Conservation (phyloP, 2,113 vertebrate species). For the Gambusia affinis region DNA sequence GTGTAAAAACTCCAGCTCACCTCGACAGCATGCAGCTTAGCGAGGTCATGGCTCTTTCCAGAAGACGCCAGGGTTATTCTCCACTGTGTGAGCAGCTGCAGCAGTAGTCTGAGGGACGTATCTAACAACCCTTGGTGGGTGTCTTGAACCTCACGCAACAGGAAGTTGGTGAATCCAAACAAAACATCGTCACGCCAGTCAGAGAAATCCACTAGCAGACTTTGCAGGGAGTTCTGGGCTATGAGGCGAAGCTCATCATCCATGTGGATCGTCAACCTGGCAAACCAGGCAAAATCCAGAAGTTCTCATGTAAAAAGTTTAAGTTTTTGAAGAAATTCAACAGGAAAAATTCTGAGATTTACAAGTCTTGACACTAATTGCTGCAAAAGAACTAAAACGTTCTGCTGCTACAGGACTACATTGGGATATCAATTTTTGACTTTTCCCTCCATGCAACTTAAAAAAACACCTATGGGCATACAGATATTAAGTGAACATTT, state of each 20-base stretch:
- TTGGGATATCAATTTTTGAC: too few relatives aligned
- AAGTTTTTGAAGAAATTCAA: not conserved
- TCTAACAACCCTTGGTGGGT: conserved; percentile 92
- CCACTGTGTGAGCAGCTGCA: conserved; percentile 96
- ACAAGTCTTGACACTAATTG: not conserved
- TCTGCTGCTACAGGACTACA: not conserved
- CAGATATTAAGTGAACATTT: too few relatives aligned
- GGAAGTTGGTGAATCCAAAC: conserved; percentile 93
- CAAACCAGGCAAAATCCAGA: not conserved
- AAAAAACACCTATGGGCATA: too few relatives aligned
- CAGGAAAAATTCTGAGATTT: too few relatives aligned
- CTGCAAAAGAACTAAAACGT: not conserved
- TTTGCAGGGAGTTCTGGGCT: conserved; percentile 96
- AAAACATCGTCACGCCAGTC: conserved; percentile 97
- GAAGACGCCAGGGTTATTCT: conserved; percentile 88
- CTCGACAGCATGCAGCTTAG: conserved; percentile 85
- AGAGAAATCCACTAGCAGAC: conserved; percentile 91
- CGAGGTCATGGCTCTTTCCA: conserved; percentile 81
- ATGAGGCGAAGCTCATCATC: conserved; percentile 96
- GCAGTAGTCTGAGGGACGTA: conserved; percentile 89
- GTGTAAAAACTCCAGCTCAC: conserved; percentile 59
- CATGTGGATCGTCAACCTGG: conserved; percentile 96
- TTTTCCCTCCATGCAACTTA: too few relatives aligned
- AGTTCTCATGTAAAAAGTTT: too few relatives aligned
- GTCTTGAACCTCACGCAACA: conserved; percentile 93